Evolutionary conservation across 2,888 invertebrate genomes (phyloP), one percentile per base, ranked within the genome.

Genomic region (Chloroclysta siterata): DNA sequence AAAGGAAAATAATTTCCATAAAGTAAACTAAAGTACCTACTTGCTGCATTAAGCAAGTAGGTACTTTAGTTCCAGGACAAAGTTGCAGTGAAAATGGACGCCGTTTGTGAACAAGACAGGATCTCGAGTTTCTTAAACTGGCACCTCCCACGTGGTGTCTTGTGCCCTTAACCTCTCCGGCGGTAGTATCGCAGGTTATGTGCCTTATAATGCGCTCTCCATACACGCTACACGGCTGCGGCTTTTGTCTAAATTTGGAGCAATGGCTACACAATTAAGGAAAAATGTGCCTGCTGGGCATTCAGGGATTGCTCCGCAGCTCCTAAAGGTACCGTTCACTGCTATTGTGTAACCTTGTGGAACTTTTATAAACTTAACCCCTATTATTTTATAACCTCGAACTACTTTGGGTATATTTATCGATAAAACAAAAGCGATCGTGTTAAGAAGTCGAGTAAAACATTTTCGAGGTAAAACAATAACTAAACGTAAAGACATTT

Each of bases 101-200:
- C 90, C 88, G 90, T 92, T 93, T 92, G 91, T 90, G 90, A 88
- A 90, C 90, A 87, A 89, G 91, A 89, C 90, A 89, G 91, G 89
- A 90, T 91, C 92, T 92, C 90, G 82, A 87, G 89, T 93, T 92
- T 90, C 93, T 91, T 91, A 90, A 90, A 89, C 87, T 88, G 89
- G 89, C 90, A 90, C 93, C 93, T 92, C 92, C 93, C 92, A 91
- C 92, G 92, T 93, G 92, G 92, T 88, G 87, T 80, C 89, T 90
- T 89, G 90, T 91, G 91, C 91, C 90, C 91, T 92, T 91, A 90
- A 91, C 92, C 92, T 90, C 89, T 89, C 78, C 81, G 82, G 84
- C 82, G 86, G 85, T 84, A 84, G 83, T 84, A 85, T 84, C 86
- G 86, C 88, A 81, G 86, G 85, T 88, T 88, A 87, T 89, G 85